These are phyloP conservation scores for Pedionomus torquatus DNA, from an alignment of 2,113 vertebrate species.

Conservation along the genomic window DNA sequence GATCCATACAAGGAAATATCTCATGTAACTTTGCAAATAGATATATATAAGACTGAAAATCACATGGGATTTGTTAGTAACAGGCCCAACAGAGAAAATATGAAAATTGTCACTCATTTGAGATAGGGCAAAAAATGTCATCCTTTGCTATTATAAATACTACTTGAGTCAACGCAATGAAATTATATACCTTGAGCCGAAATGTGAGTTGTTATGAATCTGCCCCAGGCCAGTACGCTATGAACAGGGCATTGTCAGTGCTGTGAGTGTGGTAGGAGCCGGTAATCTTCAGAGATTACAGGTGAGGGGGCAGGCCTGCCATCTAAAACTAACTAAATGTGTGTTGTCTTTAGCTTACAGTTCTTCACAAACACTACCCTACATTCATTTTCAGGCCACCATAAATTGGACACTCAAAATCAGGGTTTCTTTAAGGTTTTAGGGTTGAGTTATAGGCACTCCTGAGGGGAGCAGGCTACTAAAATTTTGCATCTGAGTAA, in stretches of 20 bases:
- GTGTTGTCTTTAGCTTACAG: background rate
- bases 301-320: slow-evolving; percentile 2
- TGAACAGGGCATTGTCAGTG: slow-evolving; percentile 1
- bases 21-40: slow-evolving; percentile 3
- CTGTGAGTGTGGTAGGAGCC: slow-evolving; percentile 1
- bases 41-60: background rate
- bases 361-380: slow-evolving; percentile 34
- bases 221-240: background rate
- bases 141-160: background rate
- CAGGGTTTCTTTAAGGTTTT: slow-evolving; percentile 57
- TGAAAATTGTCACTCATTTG: background rate
- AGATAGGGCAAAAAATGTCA: background rate
- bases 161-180: background rate
- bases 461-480: slow-evolving; percentile 25
- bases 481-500: background rate
- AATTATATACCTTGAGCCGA: background rate
- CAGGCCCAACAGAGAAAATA: background rate
- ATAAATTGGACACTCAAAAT: slow-evolving; percentile 12
- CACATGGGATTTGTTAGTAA: background rate
- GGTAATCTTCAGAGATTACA: slow-evolving; percentile 27
- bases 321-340: background rate
- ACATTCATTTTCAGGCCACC: slow-evolving; percentile 18
- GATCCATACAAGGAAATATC: background rate
- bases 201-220: background rate
- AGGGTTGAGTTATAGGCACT: slow-evolving; percentile 66